Evolutionary conservation across 2,888 invertebrate genomes (phyloP), one percentile per base, ranked within the genome.

Genomic region (Seira musarum): DNA sequence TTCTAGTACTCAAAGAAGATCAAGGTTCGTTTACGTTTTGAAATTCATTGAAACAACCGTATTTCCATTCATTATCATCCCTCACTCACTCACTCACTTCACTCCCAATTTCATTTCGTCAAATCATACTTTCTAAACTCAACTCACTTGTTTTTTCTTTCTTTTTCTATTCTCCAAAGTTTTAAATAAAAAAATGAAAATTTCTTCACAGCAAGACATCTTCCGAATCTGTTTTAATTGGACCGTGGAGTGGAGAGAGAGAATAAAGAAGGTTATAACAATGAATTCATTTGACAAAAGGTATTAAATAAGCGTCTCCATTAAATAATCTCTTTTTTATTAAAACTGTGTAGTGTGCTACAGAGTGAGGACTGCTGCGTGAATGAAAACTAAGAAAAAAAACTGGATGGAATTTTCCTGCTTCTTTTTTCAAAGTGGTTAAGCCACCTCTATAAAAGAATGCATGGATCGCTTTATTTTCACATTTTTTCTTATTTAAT

Each of bases 161-260:
- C n/a, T n/a, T n/a, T n/a, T n/a, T n/a, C n/a, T n/a, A n/a, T n/a
- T n/a, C n/a, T n/a, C n/a, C n/a, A n/a, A n/a, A n/a, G n/a, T n/a
- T n/a, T n/a, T n/a, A n/a, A n/a, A n/a, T n/a, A n/a, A 40, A 40
- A 40, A 40, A 40, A 40, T 40, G 40, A 40, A n/a, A n/a, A 40
- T 76, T 77, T 69, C 40, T 13, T 40, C 40, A 40, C 40, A 40
- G 40, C 81, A 72, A 40, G 40, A 40, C n/a, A 40, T 40, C 40
- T 40, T 13, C 40, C 40, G 40, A 40, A 40, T 79, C 82, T 83
- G 81, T 84, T 84, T 83, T 84, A 83, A 84, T 83, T 84, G 83
- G 84, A 82, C 84, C 81, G 77, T 82, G 82, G 68, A 60, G 60
- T 60, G n/a, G n/a, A 66, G 61, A 22, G 57, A 73, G 60, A 63